Base-by-base conservation (phyloP, 2,888 invertebrate species). In the Mythimna lalbum region DNA sequence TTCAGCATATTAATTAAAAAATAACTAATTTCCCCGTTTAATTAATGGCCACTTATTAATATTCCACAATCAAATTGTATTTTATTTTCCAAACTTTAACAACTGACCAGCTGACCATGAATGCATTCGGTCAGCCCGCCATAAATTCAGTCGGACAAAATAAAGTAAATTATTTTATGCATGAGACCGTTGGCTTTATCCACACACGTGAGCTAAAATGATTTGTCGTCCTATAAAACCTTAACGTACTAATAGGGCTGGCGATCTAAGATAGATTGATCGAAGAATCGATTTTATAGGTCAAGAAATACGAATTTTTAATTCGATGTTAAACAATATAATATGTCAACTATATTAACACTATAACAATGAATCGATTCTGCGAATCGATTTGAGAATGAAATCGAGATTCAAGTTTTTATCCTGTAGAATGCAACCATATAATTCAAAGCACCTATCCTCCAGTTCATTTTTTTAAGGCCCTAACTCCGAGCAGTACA, bases 211-310 rank as follows among this genome's bases (percentile, higher is more conserved):
- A 78, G 76, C 73, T 56, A 71, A 78, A 87, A 90, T 91, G 90
- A 91, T 91, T 91, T 91, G 90, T 91, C 73, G 76, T 82, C 86
- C 82, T 83, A 88, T 89, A 90, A 90, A 89, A 88, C 86, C 88
- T 81, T 81, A 74, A 80, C 86, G 85, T 86, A 83, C 78, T 43
- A 43, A 19, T 39, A 39, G 39, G 39, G 39, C 3, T 39, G 39
- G 4, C 39, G 14, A 39, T 14, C 14, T 14, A 14, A 39, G 3
- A 39, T 10, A 1, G 36, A 39, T 39, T 12, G 12, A 39, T 39
- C 39, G 39, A 39, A 14, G 4, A 14, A 39, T 39, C 39, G 39
- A 39, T 14, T 39, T 39, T 39, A 39, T 14, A 39, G 39, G 12
- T 12, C 39, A 3, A 39, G 4, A 14, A 39, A 14, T 1, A 14